A percentile compares a stretch with the other conserved stretches of the same genome.
These are phyloP conservation scores for Melitaea athalia DNA, from an alignment of 2,888 invertebrate genomes.

Conservation along the genomic window DNA sequence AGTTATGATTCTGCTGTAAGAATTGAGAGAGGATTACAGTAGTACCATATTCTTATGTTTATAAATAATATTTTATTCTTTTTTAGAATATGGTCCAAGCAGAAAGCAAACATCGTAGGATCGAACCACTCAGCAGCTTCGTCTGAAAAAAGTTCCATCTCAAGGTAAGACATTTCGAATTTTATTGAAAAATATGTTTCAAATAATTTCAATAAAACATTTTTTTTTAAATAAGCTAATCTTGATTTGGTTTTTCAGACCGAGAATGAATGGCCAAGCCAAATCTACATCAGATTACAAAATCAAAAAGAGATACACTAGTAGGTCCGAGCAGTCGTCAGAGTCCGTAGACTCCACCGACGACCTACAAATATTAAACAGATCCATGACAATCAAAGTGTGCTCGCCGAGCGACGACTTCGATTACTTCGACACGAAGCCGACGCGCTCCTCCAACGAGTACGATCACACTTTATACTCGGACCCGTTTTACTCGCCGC, in stretches of 20 bases:
- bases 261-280: conserved; percentile 50
- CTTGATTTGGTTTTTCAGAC: conserved; percentile 45
- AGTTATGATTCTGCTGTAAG: no score
- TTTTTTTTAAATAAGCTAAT: not conserved
- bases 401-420: conserved; percentile 83
- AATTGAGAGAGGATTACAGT: no score
- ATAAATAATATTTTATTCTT: not conserved
- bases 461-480: conserved; percentile 64
- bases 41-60: no score
- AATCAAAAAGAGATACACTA: conserved; percentile 51
- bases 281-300: conserved; percentile 55
- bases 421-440: conserved; percentile 81
- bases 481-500: conserved; percentile 59
- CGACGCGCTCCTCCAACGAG: conserved; percentile 61
- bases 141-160: conserved; percentile 52
- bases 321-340: conserved; percentile 61
- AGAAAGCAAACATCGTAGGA: conserved; percentile 53
- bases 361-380: conserved; percentile 74
- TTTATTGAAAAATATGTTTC: no score
- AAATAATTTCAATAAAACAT: no score
- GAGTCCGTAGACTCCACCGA: conserved; percentile 77
- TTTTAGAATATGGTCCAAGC: conserved; percentile 71
- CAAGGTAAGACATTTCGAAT: conserved; percentile 48
- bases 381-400: conserved; percentile 80
- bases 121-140: conserved; percentile 52